phyloP scores from a whole-genome alignment of 2,888 invertebrate genomes.

The Tetropium fuscum region DNA sequence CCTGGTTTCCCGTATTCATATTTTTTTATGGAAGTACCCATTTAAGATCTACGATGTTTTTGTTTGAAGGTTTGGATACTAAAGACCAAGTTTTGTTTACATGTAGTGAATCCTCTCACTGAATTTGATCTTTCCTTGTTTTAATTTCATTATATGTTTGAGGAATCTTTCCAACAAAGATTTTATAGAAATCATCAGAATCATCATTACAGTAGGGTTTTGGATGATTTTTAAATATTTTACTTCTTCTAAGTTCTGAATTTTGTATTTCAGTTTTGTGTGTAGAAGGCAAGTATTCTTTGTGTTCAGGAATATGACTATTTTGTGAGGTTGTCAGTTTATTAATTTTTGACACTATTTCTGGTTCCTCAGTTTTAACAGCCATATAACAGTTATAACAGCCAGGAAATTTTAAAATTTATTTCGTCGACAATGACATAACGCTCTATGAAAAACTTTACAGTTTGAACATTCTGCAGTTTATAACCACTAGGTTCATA shows the following conservation, averaged over 20 bases:
- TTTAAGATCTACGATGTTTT: not conserved
- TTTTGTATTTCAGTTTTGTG: not conserved
- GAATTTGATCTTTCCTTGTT: not conserved
- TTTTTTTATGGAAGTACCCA: not conserved
- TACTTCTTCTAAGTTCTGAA: too few relatives aligned
- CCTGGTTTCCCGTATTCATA: not conserved
- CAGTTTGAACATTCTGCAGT: not conserved
- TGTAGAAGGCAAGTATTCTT: not conserved
- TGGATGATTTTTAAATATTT: not conserved
- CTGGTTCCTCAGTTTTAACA: not conserved
- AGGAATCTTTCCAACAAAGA: not conserved
- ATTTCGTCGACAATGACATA: not conserved
- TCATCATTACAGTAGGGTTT: not conserved
- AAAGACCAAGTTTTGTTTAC: not conserved
- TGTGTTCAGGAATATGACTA: not conserved
- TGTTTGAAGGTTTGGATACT: not conserved
- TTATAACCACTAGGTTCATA: not conserved
- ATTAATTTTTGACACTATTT: not conserved
- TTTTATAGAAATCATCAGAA: not conserved
- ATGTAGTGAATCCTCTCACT: not conserved
- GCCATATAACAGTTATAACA: too few relatives aligned
- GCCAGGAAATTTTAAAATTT: not conserved
- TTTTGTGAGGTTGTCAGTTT: not conserved
- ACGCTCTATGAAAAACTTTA: not conserved
- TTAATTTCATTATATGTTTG: not conserved